Base-by-base conservation (phyloP, 2,888 invertebrate genomes). In the Orchesella flavescens region DNA sequence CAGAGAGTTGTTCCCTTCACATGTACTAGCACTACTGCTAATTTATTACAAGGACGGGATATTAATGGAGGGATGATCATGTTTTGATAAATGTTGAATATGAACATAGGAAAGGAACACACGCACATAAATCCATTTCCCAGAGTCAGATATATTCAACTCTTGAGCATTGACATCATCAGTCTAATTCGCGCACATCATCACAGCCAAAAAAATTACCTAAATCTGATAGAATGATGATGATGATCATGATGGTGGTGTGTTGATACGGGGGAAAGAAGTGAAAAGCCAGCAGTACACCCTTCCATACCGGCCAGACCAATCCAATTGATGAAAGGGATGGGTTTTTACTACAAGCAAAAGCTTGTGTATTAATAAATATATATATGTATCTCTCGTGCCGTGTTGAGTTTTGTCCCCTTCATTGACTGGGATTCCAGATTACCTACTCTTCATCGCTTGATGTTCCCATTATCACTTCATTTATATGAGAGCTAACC, bases 291-390 rank as follows among this genome's bases (percentile, higher is more conserved):
- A 19, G 19, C 15, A 69, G 78, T 34, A 78, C 71, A 34, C 78
- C 78, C 69, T 78, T 69, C 78, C 34, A 23, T 69, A 13, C 44
- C 53, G 24, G 43, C 24, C 68, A 78, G 59, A 78, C 78, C 78
- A 78, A 78, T 78, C 76, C 69, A 78, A 71, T 78, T 69, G 68
- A 66, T 63, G 66, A 55, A 69, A 78, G 78, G 78, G 78, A 78
- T 78, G 78, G 78, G 69, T 69, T 78, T 78, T 57, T 24, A 19
- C 57, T 57, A 34, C 34, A 34, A 34, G 34, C 34, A n/a, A n/a
- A n/a, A n/a, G n/a, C n/a, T n/a, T n/a, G n/a, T n/a, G n/a, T n/a
- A n/a, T n/a, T n/a, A n/a, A n/a, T 34, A 34, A 7, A 34, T 34
- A 34, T 7, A 34, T 34, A 34, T 7, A 34, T 34, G 34, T 34